phyloP scores from a whole-genome alignment of 1,140 invertebrate genomes.

The Drosophila rhopaloa region DNA sequence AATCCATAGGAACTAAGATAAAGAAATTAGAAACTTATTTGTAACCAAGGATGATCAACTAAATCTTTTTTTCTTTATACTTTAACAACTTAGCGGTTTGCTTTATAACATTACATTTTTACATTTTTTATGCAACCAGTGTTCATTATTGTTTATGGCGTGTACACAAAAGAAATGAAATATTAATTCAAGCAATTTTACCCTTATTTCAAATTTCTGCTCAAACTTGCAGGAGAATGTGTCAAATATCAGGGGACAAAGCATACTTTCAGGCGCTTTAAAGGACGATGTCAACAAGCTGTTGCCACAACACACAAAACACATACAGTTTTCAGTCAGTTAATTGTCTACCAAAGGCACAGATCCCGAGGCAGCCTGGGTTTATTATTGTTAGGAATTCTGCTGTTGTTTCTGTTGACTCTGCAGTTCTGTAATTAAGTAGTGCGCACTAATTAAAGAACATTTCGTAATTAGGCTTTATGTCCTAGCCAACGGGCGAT shows the following conservation, averaged over 20 bases:
- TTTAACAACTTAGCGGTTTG: neutral
- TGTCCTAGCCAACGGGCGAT: constrained; percentile 33
- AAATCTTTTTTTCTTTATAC: too few relatives aligned
- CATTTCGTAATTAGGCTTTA: constrained; percentile 64
- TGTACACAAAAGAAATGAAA: constrained; percentile 1
- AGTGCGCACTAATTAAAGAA: constrained; percentile 66
- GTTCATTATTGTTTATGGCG: constrained; percentile 9
- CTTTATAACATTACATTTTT: neutral
- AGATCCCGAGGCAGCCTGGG: constrained; percentile 14
- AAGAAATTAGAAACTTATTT: too few relatives aligned
- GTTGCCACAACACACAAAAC: constrained; percentile 30
- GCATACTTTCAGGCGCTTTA: constrained; percentile 44
- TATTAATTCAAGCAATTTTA: constrained; percentile 24
- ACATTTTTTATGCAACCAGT: neutral
- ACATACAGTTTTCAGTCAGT: constrained; percentile 16
- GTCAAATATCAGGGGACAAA: constrained; percentile 31
- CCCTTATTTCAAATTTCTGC: constrained; percentile 16
- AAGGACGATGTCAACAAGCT: constrained; percentile 55
- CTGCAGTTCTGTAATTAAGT: constrained; percentile 72
- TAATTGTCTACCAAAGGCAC: constrained; percentile 47
- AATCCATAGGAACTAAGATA: too few relatives aligned
- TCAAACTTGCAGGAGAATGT: constrained; percentile 21
- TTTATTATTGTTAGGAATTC: constrained; percentile 34
- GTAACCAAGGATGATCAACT: too few relatives aligned
- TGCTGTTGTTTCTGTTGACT: constrained; percentile 48